These are phyloP conservation scores for Cricetomys ansorgei DNA, from an alignment of 2,113 vertebrate species.

Conservation along the genomic window DNA sequence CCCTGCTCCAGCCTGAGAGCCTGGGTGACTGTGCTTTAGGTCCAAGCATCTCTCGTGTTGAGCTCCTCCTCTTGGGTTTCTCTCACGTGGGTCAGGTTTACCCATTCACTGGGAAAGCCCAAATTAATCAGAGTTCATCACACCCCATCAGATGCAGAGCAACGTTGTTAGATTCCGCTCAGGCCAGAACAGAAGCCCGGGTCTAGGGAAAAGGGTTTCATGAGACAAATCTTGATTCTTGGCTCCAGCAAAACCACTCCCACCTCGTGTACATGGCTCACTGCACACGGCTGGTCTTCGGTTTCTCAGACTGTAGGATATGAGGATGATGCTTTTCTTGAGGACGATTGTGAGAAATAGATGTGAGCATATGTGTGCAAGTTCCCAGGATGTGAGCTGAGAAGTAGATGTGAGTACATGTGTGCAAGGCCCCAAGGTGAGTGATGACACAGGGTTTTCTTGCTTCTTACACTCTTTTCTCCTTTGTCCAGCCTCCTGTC, in stretches of 20 bases:
- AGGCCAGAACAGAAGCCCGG: neutral
- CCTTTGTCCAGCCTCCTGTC: neutral
- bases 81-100: neutral
- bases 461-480: neutral
- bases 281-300: neutral
- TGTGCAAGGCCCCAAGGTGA: no score
- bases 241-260: neutral
- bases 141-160: neutral
- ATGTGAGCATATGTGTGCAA: neutral
- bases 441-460: neutral
- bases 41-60: neutral
- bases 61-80: neutral
- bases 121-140: neutral
- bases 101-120: neutral
- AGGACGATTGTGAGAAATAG: neutral
- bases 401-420: neutral
- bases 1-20: neutral
- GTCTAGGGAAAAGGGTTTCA: neutral
- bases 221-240: neutral
- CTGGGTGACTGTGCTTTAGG: neutral
- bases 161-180: neutral
- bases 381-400: neutral
- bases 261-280: neutral
- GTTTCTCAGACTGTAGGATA: neutral
- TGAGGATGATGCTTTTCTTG: neutral